These are phyloP conservation scores for Brachynemurus nebulosus DNA, from an alignment of 2,888 invertebrate species.

Conservation along the genomic window DNA sequence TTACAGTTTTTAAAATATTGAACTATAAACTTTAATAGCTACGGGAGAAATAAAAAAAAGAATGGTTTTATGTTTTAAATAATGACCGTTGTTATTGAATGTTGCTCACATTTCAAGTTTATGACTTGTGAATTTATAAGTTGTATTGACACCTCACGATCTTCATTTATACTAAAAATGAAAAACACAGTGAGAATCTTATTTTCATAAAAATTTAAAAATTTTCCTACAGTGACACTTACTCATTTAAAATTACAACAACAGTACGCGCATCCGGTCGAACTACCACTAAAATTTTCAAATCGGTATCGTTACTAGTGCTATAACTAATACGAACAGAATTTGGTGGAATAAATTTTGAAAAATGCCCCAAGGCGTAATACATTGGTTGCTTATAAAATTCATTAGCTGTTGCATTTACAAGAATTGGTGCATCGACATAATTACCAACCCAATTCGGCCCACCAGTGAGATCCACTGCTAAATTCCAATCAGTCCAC, in stretches of 20 bases:
- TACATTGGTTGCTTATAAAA: conserved; percentile 85
- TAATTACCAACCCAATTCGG: conserved; percentile 68
- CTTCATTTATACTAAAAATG: too few species aligned
- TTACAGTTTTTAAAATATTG: too few species aligned
- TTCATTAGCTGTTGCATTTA: conserved; percentile 44
- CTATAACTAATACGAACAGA: conserved; percentile 33
- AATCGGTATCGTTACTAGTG: conserved; percentile 23
- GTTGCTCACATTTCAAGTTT: too few species aligned
- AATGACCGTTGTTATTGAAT: too few species aligned
- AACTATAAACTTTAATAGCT: too few species aligned
- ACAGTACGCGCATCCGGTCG: conserved; percentile 37
- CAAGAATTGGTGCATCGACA: conserved; percentile 68
- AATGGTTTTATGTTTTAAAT: too few species aligned
- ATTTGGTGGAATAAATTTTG: conserved; percentile 45
- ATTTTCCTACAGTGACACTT: too few species aligned
- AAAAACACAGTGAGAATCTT: too few species aligned
- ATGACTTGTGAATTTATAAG: too few species aligned
- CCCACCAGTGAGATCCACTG: conserved; percentile 56
- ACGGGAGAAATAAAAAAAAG: too few species aligned
- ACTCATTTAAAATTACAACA: conserved; percentile 30
- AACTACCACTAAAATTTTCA: conserved; percentile 36
- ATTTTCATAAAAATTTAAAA: too few species aligned
- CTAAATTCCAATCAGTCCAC: conserved; percentile 88
- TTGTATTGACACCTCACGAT: too few species aligned
- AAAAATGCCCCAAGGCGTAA: conserved; percentile 71